These are phyloP conservation scores for Akabosia matsudoensis DNA, from an alignment of 1,140 invertebrate genomes.

Conservation along the genomic window DNA sequence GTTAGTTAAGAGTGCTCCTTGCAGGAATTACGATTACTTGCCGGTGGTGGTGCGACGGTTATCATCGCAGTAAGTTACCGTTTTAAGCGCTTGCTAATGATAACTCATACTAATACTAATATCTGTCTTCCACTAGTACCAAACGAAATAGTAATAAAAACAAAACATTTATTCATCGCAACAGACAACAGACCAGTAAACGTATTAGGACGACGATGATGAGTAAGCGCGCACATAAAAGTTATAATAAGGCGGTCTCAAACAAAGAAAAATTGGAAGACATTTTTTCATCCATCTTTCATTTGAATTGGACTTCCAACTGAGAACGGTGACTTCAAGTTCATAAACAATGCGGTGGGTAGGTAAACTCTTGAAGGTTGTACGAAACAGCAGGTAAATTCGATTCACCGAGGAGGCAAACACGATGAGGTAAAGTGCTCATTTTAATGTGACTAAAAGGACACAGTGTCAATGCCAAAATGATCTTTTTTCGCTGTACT, in stretches of 20 bases:
- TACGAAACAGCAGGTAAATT: background rate
- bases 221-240: background rate
- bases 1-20: background rate
- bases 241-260: background rate
- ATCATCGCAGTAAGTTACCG: background rate
- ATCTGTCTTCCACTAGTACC: conserved; percentile 11
- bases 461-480: too few relatives aligned
- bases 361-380: background rate
- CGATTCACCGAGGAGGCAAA: too few relatives aligned
- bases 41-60: background rate
- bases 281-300: conserved; percentile 21
- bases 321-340: conserved; percentile 20
- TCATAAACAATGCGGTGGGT: conserved; percentile 21
- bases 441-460: too few relatives aligned
- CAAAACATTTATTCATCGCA: too few relatives aligned
- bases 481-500: too few relatives aligned
- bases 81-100: conserved; percentile 2
- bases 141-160: background rate
- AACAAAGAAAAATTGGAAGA: conserved; percentile 18
- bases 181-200: too few relatives aligned
- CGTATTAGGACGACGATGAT: background rate
- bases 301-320: conserved; percentile 16
- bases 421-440: too few relatives aligned
- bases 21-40: background rate
- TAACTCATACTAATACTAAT: background rate